phyloP scores from a whole-genome alignment of 2,797 vertebrate species.

The Sebastes minor region DNA sequence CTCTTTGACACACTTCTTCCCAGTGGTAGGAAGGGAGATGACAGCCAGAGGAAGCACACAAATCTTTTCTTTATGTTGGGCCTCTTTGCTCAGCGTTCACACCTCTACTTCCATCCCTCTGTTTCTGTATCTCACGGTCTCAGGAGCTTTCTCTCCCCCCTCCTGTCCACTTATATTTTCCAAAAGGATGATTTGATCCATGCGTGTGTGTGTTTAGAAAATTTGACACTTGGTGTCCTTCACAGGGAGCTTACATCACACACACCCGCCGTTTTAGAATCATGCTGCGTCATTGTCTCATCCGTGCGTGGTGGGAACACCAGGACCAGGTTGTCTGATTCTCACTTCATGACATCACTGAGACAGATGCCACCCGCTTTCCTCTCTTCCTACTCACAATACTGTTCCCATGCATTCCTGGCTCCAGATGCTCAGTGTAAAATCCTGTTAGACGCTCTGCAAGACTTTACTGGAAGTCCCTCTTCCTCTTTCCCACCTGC shows the following conservation, averaged over 20 bases:
- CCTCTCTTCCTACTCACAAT: background rate
- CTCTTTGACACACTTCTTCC: slow-evolving; percentile 71
- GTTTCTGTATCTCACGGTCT: slow-evolving; percentile 40
- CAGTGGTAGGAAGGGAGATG: slow-evolving; percentile 65
- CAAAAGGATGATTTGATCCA: slow-evolving; percentile 42
- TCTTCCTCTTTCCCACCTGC: slow-evolving; percentile 69
- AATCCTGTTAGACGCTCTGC: slow-evolving; percentile 33
- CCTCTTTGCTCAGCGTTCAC: slow-evolving; percentile 53
- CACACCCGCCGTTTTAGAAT: slow-evolving; percentile 21
- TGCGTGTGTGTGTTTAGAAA: slow-evolving; percentile 12
- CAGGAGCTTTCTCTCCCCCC: background rate
- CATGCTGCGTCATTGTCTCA: slow-evolving; percentile 46
- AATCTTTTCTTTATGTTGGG: slow-evolving; percentile 68
- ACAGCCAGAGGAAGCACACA: slow-evolving; percentile 62
- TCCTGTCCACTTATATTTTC: slow-evolving; percentile 8
- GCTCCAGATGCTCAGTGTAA: slow-evolving; percentile 55
- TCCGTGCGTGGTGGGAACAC: slow-evolving; percentile 26
- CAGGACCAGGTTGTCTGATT: slow-evolving; percentile 30
- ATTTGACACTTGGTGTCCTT: slow-evolving; percentile 33
- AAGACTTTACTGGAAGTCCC: slow-evolving; percentile 55
- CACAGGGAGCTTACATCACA: slow-evolving; percentile 26
- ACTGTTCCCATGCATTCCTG: slow-evolving; percentile 56
- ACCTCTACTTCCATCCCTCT: slow-evolving; percentile 54
- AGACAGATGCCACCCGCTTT: slow-evolving; percentile 5
- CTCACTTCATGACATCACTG: slow-evolving; percentile 43